phyloP scores from a whole-genome alignment of 2,888 invertebrate genomes.

The Julus scanicus region DNA sequence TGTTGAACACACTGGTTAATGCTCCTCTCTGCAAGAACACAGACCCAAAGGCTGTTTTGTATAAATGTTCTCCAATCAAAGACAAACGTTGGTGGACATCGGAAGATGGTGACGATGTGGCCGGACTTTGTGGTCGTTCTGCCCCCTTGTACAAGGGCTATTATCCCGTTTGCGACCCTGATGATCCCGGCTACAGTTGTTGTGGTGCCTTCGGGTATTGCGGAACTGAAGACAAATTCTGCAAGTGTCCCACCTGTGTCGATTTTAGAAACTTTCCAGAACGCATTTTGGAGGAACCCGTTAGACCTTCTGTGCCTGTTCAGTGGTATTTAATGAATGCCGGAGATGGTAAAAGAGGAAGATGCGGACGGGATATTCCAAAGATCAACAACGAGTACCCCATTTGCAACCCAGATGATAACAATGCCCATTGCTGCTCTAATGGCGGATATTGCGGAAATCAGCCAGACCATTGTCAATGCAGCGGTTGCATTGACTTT shows the following conservation, averaged over 20 bases:
- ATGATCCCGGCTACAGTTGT: constrained; percentile 64
- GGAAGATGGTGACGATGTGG: constrained; percentile 61
- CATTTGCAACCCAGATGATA: constrained; percentile 16
- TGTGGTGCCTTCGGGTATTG: constrained; percentile 64
- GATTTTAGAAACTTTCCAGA: not conserved
- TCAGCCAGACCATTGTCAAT: not conserved
- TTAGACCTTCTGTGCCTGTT: not conserved
- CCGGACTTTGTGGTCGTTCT: constrained; percentile 62
- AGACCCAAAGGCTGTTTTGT: constrained; percentile 51
- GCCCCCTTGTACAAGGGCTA: constrained; percentile 63
- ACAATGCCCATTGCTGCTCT: constrained; percentile 48
- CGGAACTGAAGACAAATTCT: constrained; percentile 63
- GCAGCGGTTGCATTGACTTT: not conserved
- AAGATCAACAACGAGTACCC: constrained; percentile 4
- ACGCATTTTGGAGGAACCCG: not conserved
- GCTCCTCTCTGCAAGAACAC: constrained; percentile 54
- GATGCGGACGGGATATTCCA: not conserved
- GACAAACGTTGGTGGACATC: constrained; percentile 64
- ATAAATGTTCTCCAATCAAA: constrained; percentile 62
- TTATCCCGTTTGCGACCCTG: constrained; percentile 64
- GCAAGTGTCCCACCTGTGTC: constrained; percentile 62
- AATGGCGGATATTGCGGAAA: constrained; percentile 50
- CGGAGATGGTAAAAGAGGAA: not conserved
- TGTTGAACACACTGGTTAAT: constrained; percentile 59
- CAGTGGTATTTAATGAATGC: constrained; percentile 16